phyloP scores from a whole-genome alignment of 92 coral and sea anemone species.

The Micromussa lordhowensis region DNA sequence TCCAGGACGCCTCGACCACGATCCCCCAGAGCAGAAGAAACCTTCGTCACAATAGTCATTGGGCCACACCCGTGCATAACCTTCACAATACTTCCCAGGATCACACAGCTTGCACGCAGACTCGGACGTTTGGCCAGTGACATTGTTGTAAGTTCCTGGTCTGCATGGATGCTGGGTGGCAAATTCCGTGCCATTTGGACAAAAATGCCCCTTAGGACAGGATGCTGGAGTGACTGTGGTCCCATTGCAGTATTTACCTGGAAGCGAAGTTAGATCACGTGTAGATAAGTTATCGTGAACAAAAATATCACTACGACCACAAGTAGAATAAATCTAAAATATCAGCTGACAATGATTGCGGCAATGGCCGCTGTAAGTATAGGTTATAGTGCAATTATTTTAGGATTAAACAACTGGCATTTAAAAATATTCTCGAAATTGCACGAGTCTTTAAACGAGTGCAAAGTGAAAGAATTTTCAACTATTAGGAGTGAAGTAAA shows the following conservation, averaged over 20 bases:
- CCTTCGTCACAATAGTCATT: constrained; percentile 95
- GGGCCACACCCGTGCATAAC: constrained; percentile 78
- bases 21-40: constrained; percentile 92
- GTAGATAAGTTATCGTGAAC: background rate
- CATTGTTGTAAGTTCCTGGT: constrained; percentile 94
- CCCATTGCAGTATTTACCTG: constrained; percentile 93
- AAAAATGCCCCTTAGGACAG: constrained; percentile 90
- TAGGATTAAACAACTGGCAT: no score
- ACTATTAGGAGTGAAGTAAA: no score
- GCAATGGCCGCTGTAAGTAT: background rate
- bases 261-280: background rate
- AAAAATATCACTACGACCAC: background rate
- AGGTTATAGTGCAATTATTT: background rate
- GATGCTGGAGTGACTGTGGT: constrained; percentile 76
- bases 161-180: constrained; percentile 86
- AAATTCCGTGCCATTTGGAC: constrained; percentile 85
- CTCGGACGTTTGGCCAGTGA: constrained; percentile 83
- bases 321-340: background rate
- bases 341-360: background rate
- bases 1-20: constrained; percentile 87
- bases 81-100: constrained; percentile 94
- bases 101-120: constrained; percentile 86
- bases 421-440: no score
- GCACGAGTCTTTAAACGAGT: no score
- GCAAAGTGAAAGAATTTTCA: no score